Evolutionary conservation across 1,140 invertebrate species (phyloP), one percentile per base, ranked within the genome.

Genomic region (Mercenaria mercenaria): DNA sequence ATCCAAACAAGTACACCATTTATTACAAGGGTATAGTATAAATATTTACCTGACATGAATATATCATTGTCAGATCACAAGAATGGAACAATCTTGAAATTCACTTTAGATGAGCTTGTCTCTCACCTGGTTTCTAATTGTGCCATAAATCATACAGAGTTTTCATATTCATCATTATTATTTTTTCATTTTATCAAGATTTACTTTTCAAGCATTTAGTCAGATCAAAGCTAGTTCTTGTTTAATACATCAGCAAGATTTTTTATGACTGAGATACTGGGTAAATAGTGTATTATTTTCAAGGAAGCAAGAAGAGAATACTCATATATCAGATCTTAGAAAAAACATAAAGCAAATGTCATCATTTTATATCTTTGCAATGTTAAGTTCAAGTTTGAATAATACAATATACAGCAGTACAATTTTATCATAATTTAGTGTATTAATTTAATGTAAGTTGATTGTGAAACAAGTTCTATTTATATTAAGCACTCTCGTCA

Each of bases 81-180:
- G 83, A 37, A 26, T 23, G 23, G 47, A 47, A 43, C 81, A 83
- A 34, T 64, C 29, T 56, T 50, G 18, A 85, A 74, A 34, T 85
- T 67, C 64, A 61, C 59, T 67, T 43, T 43, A 61, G 59, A 67
- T 26, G 29, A 29, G 32, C 20, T 50, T 85, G 83, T 85, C 81
- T 74, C 41, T 85, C 83, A 85, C 50, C 67, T 74, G 67, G 67
- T 37, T 72, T 74, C 41, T 52, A 74, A 85, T 85, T 85, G 50
- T 50, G 15, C 41, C 50, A 74, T 85, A 72, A 85, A 85, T 85
- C 69, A 74, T 72, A 52, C 26, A 67, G 37, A 50, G 18, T 52
- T 74, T 85, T 85, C 50, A 56, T 85, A 85, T 85, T 85, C 64
- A 85, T 85, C 83, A 85, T 85, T 74, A 74, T 85, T 74, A 85